Percentiles rank a stretch among this genome's conserved stretches.
phyloP scores from a whole-genome alignment of 2,797 vertebrate genomes.

The Pelobates cultripes region DNA sequence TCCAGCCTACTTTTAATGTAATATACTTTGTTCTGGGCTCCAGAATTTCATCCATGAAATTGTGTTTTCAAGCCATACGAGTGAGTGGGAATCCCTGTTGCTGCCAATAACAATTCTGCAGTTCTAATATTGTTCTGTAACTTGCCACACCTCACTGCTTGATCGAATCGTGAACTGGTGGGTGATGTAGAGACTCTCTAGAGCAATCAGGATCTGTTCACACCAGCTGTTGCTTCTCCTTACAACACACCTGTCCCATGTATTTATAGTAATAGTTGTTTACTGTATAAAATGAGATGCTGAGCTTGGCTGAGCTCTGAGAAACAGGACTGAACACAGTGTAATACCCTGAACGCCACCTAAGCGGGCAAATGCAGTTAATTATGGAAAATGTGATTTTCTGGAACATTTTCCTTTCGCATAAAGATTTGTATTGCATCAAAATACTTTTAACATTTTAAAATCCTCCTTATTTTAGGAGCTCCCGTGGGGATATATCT shows the following conservation, averaged over 20 bases:
- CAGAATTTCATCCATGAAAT: background rate
- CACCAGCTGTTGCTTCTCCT: slow-evolving; percentile 29
- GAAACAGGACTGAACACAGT: too few relatives aligned
- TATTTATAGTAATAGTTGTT: slow-evolving; percentile 8
- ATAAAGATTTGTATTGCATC: too few relatives aligned
- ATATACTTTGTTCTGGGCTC: background rate
- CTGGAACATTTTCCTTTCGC: too few relatives aligned
- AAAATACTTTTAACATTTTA: too few relatives aligned
- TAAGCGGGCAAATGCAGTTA: too few relatives aligned
- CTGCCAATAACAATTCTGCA: background rate
- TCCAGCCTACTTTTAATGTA: too few relatives aligned
- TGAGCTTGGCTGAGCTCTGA: too few relatives aligned
- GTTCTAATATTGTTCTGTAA: slow-evolving; percentile 8
- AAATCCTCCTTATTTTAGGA: too few relatives aligned
- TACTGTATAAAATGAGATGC: too few relatives aligned
- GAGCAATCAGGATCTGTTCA: slow-evolving; percentile 10
- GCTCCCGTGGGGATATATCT: too few relatives aligned
- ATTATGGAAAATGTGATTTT: too few relatives aligned
- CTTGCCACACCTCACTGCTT: slow-evolving; percentile 11
- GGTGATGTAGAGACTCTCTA: slow-evolving; percentile 24
- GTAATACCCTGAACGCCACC: too few relatives aligned
- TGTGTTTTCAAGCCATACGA: background rate
- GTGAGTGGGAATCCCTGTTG: background rate
- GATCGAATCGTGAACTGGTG: slow-evolving; percentile 14
- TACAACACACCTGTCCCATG: slow-evolving; percentile 20